Evolutionary conservation across 1,140 invertebrate species (phyloP).

Genomic region (Drosophila athabasca): DNA sequence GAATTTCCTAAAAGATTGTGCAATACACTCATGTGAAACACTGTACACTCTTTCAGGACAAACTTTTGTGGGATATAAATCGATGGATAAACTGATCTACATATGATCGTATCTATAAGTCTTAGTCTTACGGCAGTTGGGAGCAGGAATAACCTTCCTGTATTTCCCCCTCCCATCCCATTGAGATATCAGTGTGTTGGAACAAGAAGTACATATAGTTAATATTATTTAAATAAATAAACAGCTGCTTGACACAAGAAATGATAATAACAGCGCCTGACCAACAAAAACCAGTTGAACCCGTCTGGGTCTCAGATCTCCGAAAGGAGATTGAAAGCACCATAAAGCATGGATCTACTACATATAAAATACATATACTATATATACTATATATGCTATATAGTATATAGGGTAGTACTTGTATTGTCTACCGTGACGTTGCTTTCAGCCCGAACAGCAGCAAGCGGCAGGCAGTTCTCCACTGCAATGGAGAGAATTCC

Average conservation of each 20-base stretch:
- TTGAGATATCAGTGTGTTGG: neutral
- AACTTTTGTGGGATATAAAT: no score
- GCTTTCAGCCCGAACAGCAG: conserved; percentile 16
- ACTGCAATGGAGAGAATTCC: conserved; percentile 5
- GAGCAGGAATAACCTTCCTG: no score
- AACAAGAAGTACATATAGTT: conserved; percentile 4
- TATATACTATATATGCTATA: no score
- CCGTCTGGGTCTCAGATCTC: conserved; percentile 42
- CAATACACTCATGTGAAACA: neutral
- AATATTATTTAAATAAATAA: conserved; percentile 30
- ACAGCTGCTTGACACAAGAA: conserved; percentile 45
- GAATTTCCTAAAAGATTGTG: no score
- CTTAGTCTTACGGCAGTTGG: no score
- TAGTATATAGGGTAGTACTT: neutral
- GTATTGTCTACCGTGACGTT: conserved; percentile 5
- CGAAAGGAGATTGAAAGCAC: conserved; percentile 44
- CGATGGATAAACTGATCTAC: no score
- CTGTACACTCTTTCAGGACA: no score
- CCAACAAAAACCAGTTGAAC: conserved; percentile 69
- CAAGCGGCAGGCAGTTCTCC: neutral
- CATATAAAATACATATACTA: no score
- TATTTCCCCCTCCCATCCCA: no score
- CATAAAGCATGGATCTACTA: no score
- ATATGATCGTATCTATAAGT: no score
- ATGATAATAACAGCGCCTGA: conserved; percentile 29